phyloP scores from a whole-genome alignment of 2,113 vertebrate genomes.

The Zingel zingel region DNA sequence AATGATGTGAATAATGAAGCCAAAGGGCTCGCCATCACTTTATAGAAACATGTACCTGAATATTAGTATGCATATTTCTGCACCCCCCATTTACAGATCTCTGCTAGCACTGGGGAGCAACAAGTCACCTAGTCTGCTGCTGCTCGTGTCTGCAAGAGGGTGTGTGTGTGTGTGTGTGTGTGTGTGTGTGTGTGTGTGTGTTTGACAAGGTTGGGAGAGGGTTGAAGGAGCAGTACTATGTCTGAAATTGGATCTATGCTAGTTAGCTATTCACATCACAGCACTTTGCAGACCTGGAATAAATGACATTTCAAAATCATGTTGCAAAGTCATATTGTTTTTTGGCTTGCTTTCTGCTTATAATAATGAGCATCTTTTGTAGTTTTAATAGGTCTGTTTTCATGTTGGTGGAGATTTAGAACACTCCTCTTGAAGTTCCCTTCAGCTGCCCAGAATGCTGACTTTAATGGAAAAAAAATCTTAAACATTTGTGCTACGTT shows the following conservation, averaged over 20 bases:
- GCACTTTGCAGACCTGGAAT: conserved; percentile 45
- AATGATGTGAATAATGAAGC: conserved; percentile 23
- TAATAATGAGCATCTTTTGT: conserved; percentile 32
- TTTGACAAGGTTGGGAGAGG: conserved; percentile 20
- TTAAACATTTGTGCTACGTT: conserved; percentile 40
- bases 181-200: conserved; percentile 31
- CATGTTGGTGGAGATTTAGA: conserved; percentile 38
- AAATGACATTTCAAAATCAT: conserved; percentile 42
- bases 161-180: conserved; percentile 20
- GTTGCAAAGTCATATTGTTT: conserved; percentile 39
- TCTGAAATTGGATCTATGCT: conserved; percentile 47
- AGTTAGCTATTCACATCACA: conserved; percentile 59
- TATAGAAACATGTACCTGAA: conserved; percentile 39
- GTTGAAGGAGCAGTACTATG: conserved; percentile 23
- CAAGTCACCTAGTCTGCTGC: conserved; percentile 32
- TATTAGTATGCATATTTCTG: conserved; percentile 48
- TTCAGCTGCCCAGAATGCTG: conserved; percentile 23
- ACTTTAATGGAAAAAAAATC: conserved; percentile 8
- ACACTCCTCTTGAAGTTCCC: conserved; percentile 28
- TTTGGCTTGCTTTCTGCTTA: conserved; percentile 14
- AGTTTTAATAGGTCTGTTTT: conserved; percentile 56
- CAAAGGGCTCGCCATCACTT: conserved; percentile 9
- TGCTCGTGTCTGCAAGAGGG: conserved; percentile 12
- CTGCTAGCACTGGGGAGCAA: conserved; percentile 30
- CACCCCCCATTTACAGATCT: conserved; percentile 14